phyloP scores from a whole-genome alignment of 2,888 invertebrate species.

The Leptarthrus brevirostris region DNA sequence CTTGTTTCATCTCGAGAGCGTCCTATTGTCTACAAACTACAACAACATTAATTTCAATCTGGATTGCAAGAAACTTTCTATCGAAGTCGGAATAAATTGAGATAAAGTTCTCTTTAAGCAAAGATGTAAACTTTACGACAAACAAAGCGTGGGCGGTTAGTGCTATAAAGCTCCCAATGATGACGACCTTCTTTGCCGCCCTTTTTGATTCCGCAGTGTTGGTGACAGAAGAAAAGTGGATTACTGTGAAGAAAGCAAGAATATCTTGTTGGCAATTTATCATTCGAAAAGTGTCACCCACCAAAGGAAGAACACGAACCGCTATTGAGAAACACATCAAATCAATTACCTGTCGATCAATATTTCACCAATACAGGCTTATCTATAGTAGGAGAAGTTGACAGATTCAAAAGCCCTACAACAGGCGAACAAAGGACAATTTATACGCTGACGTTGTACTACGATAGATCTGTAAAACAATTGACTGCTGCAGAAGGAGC shows the following conservation, averaged over 20 bases:
- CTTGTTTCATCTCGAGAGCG: not conserved
- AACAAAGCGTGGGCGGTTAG: constrained; percentile 25
- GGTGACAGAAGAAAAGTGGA: not conserved
- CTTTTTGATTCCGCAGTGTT: not conserved
- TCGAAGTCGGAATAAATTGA: constrained; percentile 24
- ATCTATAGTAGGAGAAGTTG: not conserved
- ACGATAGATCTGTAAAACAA: not conserved
- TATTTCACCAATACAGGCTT: not conserved
- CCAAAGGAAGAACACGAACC: constrained; percentile 1
- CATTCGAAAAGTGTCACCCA: constrained; percentile 16
- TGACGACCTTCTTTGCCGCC: not conserved
- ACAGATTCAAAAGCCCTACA: not conserved
- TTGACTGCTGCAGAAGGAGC: not conserved
- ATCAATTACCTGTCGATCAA: constrained; percentile 37
- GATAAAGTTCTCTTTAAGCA: constrained; percentile 1
- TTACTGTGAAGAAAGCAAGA: constrained; percentile 9
- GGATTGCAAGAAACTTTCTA: constrained; percentile 21
- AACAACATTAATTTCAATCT: constrained; percentile 24
- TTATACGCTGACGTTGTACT: not conserved
- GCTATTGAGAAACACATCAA: constrained; percentile 24
- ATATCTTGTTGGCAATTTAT: constrained; percentile 25
- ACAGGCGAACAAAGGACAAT: not conserved
- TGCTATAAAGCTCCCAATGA: not conserved
- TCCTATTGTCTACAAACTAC: not conserved
- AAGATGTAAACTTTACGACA: constrained; percentile 3